A percentile compares a stretch with the other conserved stretches of the same genome.
These are phyloP conservation scores for Amblyornis subalaris DNA, from an alignment of 2,113 vertebrate species.

Conservation along the genomic window DNA sequence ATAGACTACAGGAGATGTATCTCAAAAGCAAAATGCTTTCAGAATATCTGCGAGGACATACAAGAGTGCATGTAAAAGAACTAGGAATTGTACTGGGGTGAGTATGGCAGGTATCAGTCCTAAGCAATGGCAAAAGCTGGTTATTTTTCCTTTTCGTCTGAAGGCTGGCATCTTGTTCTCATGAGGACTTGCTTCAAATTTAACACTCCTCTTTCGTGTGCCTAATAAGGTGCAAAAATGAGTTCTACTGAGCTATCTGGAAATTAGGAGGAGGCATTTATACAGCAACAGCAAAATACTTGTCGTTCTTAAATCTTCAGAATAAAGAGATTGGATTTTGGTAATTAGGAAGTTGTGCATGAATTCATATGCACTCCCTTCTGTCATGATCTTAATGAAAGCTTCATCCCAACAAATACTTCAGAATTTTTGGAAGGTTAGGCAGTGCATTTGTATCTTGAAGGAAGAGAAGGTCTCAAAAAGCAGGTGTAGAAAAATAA, in stretches of 20 bases:
- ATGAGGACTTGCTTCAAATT: not conserved
- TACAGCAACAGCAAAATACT: not conserved
- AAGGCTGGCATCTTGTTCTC: not conserved
- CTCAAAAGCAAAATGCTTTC: conserved; percentile 89
- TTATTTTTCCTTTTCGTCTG: not conserved
- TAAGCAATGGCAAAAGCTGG: not conserved
- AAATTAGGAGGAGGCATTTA: not conserved
- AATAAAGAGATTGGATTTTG: not conserved
- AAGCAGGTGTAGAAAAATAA: not conserved
- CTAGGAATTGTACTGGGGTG: conserved; percentile 83
- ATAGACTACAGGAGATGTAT: conserved; percentile 86
- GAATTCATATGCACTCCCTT: accelerated
- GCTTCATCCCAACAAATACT: not conserved
- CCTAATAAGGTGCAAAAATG: not conserved
- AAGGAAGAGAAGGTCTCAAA: not conserved
- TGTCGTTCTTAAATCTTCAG: not conserved
- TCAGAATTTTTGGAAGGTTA: not conserved
- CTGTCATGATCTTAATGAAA: not conserved
- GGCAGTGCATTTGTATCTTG: not conserved
- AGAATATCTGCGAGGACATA: conserved; percentile 85
- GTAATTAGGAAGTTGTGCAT: not conserved
- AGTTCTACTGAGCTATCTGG: not conserved
- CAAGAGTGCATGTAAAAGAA: conserved; percentile 83
- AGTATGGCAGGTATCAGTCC: conserved; percentile 27
- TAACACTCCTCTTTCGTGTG: not conserved